phyloP scores from a whole-genome alignment of 2,797 vertebrate genomes.

The Vultur gryphus region DNA sequence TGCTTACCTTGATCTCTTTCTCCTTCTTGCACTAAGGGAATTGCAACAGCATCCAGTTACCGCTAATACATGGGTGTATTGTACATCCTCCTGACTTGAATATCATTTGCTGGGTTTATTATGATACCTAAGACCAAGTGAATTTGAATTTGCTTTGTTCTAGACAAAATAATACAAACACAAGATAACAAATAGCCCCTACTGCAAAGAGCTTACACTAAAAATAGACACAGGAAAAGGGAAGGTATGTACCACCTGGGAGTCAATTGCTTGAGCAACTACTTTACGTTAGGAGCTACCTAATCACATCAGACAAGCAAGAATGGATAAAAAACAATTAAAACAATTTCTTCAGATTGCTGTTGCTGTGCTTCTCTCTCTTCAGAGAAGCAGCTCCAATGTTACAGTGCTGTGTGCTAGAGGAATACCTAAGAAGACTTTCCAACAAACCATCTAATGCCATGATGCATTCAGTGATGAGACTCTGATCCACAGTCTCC shows the following conservation, averaged over 20 bases:
- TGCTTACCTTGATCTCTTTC: background rate
- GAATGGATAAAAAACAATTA: background rate
- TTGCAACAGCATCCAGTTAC: background rate
- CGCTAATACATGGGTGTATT: background rate
- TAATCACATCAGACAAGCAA: background rate
- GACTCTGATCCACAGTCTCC: background rate
- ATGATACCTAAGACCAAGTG: background rate
- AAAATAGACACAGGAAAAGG: background rate
- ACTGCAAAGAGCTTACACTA: background rate
- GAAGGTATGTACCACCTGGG: background rate
- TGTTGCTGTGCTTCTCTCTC: background rate
- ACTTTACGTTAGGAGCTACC: background rate
- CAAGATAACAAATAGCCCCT: background rate
- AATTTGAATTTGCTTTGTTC: background rate
- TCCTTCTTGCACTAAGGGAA: background rate
- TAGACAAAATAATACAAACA: background rate
- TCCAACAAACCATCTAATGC: background rate
- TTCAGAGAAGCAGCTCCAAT: background rate
- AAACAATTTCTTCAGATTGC: background rate
- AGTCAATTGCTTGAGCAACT: background rate
- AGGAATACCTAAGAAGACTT: background rate
- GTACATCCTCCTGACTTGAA: background rate
- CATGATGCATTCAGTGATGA: background rate
- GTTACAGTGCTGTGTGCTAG: background rate
- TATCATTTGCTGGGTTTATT: background rate